Evolutionary conservation across 2,797 vertebrate species (phyloP), one percentile per base, ranked within the genome.

Genomic region (Mus minutoides): DNA sequence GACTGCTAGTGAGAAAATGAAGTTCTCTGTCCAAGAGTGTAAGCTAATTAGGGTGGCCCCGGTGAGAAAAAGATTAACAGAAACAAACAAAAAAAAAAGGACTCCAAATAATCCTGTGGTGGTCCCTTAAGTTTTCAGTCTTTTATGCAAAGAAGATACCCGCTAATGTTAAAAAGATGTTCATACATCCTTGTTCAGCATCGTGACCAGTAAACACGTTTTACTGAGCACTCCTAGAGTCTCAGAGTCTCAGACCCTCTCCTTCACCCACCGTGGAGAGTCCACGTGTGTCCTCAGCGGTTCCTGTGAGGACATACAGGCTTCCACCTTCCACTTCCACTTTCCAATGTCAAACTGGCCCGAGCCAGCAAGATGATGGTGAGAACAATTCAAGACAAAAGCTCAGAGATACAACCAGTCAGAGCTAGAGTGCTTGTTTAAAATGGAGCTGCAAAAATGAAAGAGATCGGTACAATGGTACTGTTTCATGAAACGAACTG

Each of bases 391-490:
- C 0, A 78, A 96, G 14, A n/a, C 62, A 46, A 46, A 83, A 82
- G 13, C 26, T 94, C 96, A 94, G 62, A 96, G 88, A 29, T 21
- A 71, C n/a, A 21, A 71, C 69, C 69, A 21, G 7, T 71, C n/a
- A 21, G 69, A 22, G 69, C 21, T 71, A 37, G 92, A 91, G 83
- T 75, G 90, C 8, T 0, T 2, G n/a, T 90, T 64, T 97, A 91
- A 90, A 88, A 34, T 73, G 43, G 69, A 93, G 62, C 71, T 13
- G 2, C 40, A 89, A 93, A 96, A 95, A 92, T 94, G 64, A 82
- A 86, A 86, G 17, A 93, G 22, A n/a, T 67, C 1, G 62, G 24
- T 37, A 62, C 31, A 94, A 85, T 75, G 52, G 6, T 46, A 10
- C 37, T 73, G 46, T 92, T 73, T 79, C 94, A 92, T 96, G 0